These are phyloP conservation scores for Plemyria rubiginata DNA, from an alignment of 2,888 invertebrate species.

Conservation along the genomic window DNA sequence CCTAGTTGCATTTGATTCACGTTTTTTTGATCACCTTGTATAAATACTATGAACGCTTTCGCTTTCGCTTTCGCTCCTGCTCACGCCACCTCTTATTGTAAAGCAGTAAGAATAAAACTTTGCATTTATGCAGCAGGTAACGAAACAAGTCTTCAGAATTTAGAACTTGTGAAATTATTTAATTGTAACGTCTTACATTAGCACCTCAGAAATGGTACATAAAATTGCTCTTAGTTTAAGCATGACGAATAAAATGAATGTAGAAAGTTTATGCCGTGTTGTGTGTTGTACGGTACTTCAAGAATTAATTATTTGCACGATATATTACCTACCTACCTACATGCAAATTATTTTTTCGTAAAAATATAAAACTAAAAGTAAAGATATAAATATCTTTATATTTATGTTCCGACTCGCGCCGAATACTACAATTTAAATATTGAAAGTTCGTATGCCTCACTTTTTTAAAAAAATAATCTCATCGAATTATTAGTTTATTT, in stretches of 20 bases:
- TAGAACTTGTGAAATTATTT: conserved; percentile 33
- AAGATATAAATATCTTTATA: too few species aligned
- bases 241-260: conserved; percentile 18
- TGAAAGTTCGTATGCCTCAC: too few species aligned
- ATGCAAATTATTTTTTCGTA: not conserved
- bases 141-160: conserved; percentile 25
- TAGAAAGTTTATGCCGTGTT: conserved; percentile 10
- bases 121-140: conserved; percentile 24
- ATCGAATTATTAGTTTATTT: not conserved
- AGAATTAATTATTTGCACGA: too few species aligned
- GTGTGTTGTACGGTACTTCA: not conserved
- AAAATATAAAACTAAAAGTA: too few species aligned
- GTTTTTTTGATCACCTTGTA: too few species aligned
- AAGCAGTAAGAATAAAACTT: conserved; percentile 27
- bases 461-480: too few species aligned
- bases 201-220: conserved; percentile 29
- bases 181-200: conserved; percentile 26
- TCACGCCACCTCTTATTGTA: not conserved
- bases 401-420: too few species aligned
- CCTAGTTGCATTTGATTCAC: too few species aligned
- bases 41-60: too few species aligned
- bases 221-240: conserved; percentile 28
- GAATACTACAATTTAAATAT: too few species aligned
- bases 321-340: too few species aligned
- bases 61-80: conserved; percentile 3